phyloP scores from a whole-genome alignment of 2,888 invertebrate genomes.

The Callinectes sapidus region DNA sequence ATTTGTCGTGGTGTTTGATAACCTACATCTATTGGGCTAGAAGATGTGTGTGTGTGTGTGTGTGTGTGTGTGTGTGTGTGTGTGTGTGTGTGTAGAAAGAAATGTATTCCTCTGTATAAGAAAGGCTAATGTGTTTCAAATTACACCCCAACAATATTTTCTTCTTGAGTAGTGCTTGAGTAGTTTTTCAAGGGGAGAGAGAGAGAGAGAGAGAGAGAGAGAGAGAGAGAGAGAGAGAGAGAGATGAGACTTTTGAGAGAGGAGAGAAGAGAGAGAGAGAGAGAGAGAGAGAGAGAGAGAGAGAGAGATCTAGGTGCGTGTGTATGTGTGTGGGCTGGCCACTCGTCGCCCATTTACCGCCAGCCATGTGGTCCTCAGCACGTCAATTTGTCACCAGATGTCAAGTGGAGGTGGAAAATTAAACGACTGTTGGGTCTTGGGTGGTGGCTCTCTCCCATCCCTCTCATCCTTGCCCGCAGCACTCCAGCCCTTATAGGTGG shows the following conservation, averaged over 20 bases:
- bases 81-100: background rate
- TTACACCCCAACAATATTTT: background rate
- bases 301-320: slow-evolving; percentile 30
- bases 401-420: slow-evolving; percentile 59
- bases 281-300: slow-evolving; percentile 37
- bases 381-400: slow-evolving; percentile 64
- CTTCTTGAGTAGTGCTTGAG: background rate
- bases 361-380: slow-evolving; percentile 60
- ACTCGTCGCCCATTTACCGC: slow-evolving; percentile 49
- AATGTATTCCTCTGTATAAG: background rate
- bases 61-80: background rate
- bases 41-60: background rate
- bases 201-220: slow-evolving; percentile 37
- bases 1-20: background rate
- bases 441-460: slow-evolving; percentile 4
- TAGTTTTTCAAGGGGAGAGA: background rate
- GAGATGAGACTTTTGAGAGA: too few relatives aligned
- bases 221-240: slow-evolving; percentile 37
- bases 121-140: background rate
- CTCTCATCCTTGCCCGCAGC: background rate
- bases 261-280: slow-evolving; percentile 29
- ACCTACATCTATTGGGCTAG: background rate
- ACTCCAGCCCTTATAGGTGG: background rate
- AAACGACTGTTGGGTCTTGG: slow-evolving; percentile 41
- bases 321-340: slow-evolving; percentile 52